phyloP scores from a whole-genome alignment of 1,140 invertebrate genomes.

The Caerostris darwini region DNA sequence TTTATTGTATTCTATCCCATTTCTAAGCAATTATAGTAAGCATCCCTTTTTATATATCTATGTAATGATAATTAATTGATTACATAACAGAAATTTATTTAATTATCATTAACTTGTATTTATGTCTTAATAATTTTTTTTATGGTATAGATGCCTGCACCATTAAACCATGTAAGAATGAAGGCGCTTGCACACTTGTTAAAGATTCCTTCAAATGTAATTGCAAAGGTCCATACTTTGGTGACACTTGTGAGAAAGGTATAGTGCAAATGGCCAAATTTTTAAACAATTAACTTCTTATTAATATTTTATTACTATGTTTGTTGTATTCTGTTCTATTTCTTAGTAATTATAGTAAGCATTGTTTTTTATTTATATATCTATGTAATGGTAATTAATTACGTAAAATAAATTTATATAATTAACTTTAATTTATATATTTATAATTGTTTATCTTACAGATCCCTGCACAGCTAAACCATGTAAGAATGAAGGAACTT shows the following conservation, averaged over 20 bases:
- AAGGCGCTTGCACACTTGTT: neutral
- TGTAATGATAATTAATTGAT: neutral
- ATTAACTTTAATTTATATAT: neutral
- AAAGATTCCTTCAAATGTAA: neutral
- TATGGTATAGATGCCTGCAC: too few species aligned
- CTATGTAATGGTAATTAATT: neutral
- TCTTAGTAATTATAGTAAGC: neutral
- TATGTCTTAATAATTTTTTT: too few species aligned
- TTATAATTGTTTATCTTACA: too few species aligned
- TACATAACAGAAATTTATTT: neutral
- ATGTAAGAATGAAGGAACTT: neutral
- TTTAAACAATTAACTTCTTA: too few species aligned
- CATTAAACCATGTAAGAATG: neutral
- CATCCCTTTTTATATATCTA: neutral
- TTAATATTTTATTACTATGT: too few species aligned
- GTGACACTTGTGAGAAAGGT: conserved; percentile 19
- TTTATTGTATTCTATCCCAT: too few species aligned
- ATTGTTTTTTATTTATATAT: neutral
- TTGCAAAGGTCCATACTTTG: neutral
- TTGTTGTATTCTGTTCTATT: too few species aligned
- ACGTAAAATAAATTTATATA: neutral
- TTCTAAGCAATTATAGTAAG: too few species aligned
- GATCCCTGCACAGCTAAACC: too few species aligned
- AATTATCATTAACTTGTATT: too few species aligned
- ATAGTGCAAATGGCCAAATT: neutral